Evolutionary conservation across 1,140 invertebrate genomes (phyloP), one percentile per base, ranked within the genome.

Genomic region (Varroa destructor): DNA sequence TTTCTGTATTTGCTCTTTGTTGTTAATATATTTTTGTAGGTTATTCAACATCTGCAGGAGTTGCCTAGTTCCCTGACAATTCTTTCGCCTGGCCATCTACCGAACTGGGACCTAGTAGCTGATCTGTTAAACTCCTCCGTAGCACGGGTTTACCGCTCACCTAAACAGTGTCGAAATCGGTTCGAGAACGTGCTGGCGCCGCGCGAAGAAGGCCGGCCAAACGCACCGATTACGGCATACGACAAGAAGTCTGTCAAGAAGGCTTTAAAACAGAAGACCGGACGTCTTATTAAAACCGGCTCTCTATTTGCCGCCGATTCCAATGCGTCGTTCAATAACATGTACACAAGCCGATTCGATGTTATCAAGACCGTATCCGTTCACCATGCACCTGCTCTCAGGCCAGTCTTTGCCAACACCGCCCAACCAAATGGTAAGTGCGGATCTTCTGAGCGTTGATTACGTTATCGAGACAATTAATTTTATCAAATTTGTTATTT

Each of bases 71-170:
- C 88, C 80, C 81, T 93, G 25, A 83, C 87, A 72, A 83, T 89
- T 0, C 77, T 89, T 0, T 88, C 86, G 12, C 88, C 90, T 0
- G 90, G 87, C 0, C 91, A 92, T 75, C 89, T 87, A 6, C 87
- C 90, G 1, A 97, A 97, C 81, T 97, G 93, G 93, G 93, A 97
- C 78, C 83, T 96, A 73, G 88, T 91, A 0, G 86, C 91, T n/a
- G 93, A 97, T 77, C 84, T 90, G 75, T 91, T 97, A 0, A 94
- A 90, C 78, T 85, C 87, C 70, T 85, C 85, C 0, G 76, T 75
- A 43, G 88, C 89, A 37, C 83, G 87, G 72, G 86, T 86, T 8
- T 91, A 90, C 77, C 83, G 91, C 54, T 90, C 91, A n/a, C 84
- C 90, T 4, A 89, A 92, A 75, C 89, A 93, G 76, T 95, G 92